Evolutionary conservation across 1,140 invertebrate species (phyloP), one percentile per base, ranked within the genome.

Genomic region (Vanessa tameamea): DNA sequence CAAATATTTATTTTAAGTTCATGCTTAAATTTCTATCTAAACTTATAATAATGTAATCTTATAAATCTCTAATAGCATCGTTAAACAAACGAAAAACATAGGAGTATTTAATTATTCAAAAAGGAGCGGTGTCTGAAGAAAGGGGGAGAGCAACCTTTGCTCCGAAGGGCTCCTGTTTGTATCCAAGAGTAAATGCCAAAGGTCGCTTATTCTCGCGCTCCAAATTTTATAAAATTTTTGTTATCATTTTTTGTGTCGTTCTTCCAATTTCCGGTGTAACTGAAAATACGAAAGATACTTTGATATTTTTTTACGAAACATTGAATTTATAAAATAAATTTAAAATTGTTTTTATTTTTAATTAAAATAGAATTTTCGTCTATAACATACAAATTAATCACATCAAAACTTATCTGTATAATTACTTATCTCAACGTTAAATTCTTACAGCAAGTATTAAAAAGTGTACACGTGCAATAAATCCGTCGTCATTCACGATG

Each of bases 141-240:
- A 43, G 23, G 57, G 37, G 65, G 55, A 68, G 37, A 43, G 69
- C 48, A 15, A 63, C 53, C 51, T 64, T 65, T 74, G 50, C 68
- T 74, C 53, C 31, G 23, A 26, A 59, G 64, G 63, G 55, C 14
- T 51, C 51, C 71, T 59, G 37, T 67, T 61, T 67, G 65, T 55
- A 67, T 61, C 72, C 57, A 43, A 53, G 51, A 20, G 53, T 51
- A 55, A 75, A 78, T 78, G 77, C 48, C 73, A 76, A 78, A 78
- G 77, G 77, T 76, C 63, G 63, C 65, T 47, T 57, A 37, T 15
- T 9, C 50, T 68, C 37, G 15, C 43, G 37, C 47, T 50, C 61
- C 16, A 26, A 53, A 51, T 66, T 65, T 66, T 70, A 68, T 57
- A 69, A 66, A 75, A n/a, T 70, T 69, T 73, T 48, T 15, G 51